phyloP scores from a whole-genome alignment of 2,888 invertebrate species.

The Ichneumoninae sp. region DNA sequence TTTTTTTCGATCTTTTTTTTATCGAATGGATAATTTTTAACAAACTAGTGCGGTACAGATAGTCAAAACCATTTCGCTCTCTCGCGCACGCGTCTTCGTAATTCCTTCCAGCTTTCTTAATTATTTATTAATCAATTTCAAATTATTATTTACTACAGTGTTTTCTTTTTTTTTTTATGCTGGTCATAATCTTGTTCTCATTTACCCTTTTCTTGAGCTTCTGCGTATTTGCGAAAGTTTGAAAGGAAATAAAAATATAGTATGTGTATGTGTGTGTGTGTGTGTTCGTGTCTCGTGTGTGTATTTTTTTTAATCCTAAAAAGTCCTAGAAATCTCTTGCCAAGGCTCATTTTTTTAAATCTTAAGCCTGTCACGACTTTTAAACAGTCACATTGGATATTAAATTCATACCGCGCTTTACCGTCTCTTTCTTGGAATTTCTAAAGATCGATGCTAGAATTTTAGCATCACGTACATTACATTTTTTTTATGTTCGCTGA shows the following conservation, averaged over 20 bases:
- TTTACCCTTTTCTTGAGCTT: conserved; percentile 64
- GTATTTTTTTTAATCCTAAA: conserved; percentile 69
- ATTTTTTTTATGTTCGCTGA: conserved; percentile 31
- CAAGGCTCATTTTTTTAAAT: conserved; percentile 61
- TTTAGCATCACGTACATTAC: conserved; percentile 65
- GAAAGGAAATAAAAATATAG: conserved; percentile 57
- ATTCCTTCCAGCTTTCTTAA: conserved; percentile 72
- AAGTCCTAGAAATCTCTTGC: conserved; percentile 74
- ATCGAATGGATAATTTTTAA: conserved; percentile 5
- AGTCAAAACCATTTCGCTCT: conserved; percentile 57
- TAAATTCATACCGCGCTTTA: conserved; percentile 41
- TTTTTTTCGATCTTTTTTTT: conserved; percentile 17
- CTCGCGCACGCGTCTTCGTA: conserved; percentile 74
- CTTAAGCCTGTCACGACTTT: conserved; percentile 64
- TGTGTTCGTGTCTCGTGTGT: conserved; percentile 49
- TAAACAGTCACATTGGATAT: conserved; percentile 58
- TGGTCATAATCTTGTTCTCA: conserved; percentile 67
- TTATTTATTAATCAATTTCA: conserved; percentile 74
- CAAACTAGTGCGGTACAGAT: conserved; percentile 10
- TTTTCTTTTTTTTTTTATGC: conserved; percentile 71
- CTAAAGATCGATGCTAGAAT: conserved; percentile 61
- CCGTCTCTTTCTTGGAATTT: conserved; percentile 47
- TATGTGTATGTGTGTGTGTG: conserved; percentile 49
- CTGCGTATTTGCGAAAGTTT: conserved; percentile 60
- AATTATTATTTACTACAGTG: conserved; percentile 77